Evolutionary conservation across 2,888 invertebrate species (phyloP), one percentile per base, ranked within the genome.

Genomic region (Sicus ferrugineus): DNA sequence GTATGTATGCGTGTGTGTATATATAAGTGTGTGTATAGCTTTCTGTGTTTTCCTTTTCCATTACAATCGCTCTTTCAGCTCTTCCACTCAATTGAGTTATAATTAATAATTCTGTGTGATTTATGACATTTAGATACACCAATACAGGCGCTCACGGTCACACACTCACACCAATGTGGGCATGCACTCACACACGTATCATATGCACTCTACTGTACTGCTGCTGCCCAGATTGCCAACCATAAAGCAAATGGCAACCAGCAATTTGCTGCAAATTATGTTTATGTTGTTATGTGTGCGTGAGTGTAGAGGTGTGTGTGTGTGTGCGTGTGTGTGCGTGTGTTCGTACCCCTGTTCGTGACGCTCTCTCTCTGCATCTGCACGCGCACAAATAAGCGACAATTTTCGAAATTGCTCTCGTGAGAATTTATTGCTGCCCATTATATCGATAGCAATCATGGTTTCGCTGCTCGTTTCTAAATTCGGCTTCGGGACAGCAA

Each of bases 41-140:
- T 52, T 52, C 21, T 52, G 6, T 52, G 21, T n/a, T 4, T 9
- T 42, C n/a, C n/a, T 14, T 11, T 52, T 52, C 52, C 21, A 52
- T 21, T 52, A 23, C n/a, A 54, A 21, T 26, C 46, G 9, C 46
- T 46, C 19, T 46, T 54, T 54, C 48, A 21, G 34, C 26, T 52
- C 67, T 67, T 67, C 31, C 67, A 59, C 59, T 67, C 67, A 67
- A 67, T 67, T 67, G 67, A 67, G 42, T 67, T 67, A 58, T 67
- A 67, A 67, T 67, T 67, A 67, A 67, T 67, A 67, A 31, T 67
- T 67, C 42, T 67, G 46, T 54, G 28, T 67, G 59, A 67, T 67
- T 67, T 67, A 67, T 67, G 58, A 67, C 46, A 67, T 67, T 64
- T 54, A 23, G 46, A 71, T 26, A 63, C n/a, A 46, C 56, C 28